Evolutionary conservation across 1,140 invertebrate species (phyloP), one percentile per base, ranked within the genome.

Genomic region (Babylonia areolata): DNA sequence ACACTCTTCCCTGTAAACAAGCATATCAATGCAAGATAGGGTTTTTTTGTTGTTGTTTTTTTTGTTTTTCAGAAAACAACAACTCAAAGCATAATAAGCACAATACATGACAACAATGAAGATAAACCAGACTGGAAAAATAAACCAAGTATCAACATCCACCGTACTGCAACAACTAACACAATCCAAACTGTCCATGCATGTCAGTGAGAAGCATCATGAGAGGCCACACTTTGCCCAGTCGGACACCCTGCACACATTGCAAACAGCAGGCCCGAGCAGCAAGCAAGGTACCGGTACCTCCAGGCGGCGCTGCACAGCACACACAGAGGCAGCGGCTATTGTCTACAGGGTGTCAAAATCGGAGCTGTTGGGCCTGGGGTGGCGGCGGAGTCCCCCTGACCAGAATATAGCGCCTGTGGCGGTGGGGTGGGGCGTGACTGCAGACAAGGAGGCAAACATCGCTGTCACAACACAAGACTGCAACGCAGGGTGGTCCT

Each of bases 331-430:
- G 31, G 71, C 35, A 11, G 23, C 39, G n/a, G 15, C 42, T 40
- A 69, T 31, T n/a, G 69, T 69, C 33, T 87, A 89, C 42, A 89
- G 81, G 46, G 88, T 89, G 78, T 89, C 88, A 87, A 89, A 89
- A 77, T 88, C 87, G 12, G 58, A 83, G 83, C 86, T 87, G 83
- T 81, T 81, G 33, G 85, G 64, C 31, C 87, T n/a, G 3, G 75
- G 87, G 37, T 87, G 87, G 33, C 83, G 77, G 20, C 88, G 85
- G 11, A 89, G 87, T 28, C 88, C 88, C 35, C 81, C 75, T 3
- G 88, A 87, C 88, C 88, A 89, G 75, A 89, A 89, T 33, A 89
- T 88, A 77, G 88, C 85, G 20, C 82, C 87, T 54, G 88, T 77
- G 17, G 83, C 85, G 9, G 88, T 82, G 80, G 87, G 87, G 75